Evolutionary conservation across 2,797 vertebrate species (phyloP), one percentile per base, ranked within the genome.

Genomic region (Danio choprae): DNA sequence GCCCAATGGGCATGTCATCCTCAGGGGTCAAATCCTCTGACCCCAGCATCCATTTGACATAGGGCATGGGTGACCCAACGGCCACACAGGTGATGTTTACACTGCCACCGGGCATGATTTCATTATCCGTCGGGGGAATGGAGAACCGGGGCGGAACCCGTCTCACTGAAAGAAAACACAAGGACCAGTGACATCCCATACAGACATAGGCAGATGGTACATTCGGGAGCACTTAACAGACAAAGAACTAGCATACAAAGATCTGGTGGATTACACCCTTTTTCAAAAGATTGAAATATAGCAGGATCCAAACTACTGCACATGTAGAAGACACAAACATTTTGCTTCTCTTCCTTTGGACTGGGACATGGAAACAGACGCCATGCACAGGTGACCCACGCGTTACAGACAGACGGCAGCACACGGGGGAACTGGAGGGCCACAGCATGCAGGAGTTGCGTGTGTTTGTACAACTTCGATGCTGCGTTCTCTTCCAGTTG

Each of bases 71-170:
- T 65, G 98, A 99, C 63, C 98, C 98, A 88, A 99, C 98, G 1
- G 98, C 98, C 90, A 99, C 98, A 79, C 98, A 99, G 13, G 98
- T 99, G 91, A 99, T 99, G 91, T 99, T 99, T 78, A 99, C 98
- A 71, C 97, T 99, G 88, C 98, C 98, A 36, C 98, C 98, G 60
- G 98, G 98, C 97, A 99, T 99, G 88, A 99, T 99, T 93, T 99
- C 98, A 87, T 96, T 98, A 92, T 98, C 97, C 85, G 97, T 99
- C 7, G 98, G 98, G 82, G 98, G 98, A 73, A 99, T 99, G 92
- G 98, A 99, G 91, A 99, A 99, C 82, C 98, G 95, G 0, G 98
- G 98, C 70, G 98, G 97, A 84, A 99, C 97, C 53, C 97, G 95
- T 40, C 98, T 96, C 86, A 99, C 98, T 99, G 94, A 75, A 95